A percentile compares a stretch with the other conserved stretches of the same genome.
Evolutionary conservation across 2,113 vertebrate genomes (phyloP).

Genomic region (Polypterus senegalus): DNA sequence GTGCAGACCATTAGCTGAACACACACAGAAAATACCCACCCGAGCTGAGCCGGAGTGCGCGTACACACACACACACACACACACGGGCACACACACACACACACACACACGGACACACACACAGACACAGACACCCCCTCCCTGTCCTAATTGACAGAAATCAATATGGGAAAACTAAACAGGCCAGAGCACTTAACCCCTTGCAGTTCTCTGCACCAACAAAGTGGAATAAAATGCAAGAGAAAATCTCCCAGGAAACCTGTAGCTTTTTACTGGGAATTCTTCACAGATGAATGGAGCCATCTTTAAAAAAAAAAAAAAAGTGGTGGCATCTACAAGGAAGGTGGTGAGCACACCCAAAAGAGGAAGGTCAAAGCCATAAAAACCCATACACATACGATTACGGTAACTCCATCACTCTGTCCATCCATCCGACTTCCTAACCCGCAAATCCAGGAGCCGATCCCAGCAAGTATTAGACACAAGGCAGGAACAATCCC

Average conservation of each 20-base stretch:
- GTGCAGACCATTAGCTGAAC: neutral
- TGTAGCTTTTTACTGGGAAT: neutral
- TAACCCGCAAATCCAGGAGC: too few species aligned
- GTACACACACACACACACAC: neutral
- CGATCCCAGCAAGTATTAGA: too few species aligned
- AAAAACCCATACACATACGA: neutral
- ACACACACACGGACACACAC: too few species aligned
- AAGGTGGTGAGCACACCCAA: neutral
- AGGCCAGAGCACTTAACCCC: neutral
- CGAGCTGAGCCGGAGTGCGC: too few species aligned
- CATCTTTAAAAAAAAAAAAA: neutral
- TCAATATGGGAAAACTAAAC: too few species aligned
- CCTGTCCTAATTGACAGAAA: neutral
- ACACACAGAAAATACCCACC: neutral
- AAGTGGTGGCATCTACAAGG: neutral
- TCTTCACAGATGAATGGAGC: too few species aligned
- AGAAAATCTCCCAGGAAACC: neutral
- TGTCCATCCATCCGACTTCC: too few species aligned
- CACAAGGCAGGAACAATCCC: too few species aligned
- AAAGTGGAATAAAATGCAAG: too few species aligned
- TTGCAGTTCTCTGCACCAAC: neutral
- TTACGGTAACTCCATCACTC: neutral
- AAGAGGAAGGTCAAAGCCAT: neutral
- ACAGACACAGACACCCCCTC: neutral
- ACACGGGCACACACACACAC: neutral